Base-by-base conservation (phyloP, 2,888 invertebrate genomes). In the Gryllus longicercus region DNA sequence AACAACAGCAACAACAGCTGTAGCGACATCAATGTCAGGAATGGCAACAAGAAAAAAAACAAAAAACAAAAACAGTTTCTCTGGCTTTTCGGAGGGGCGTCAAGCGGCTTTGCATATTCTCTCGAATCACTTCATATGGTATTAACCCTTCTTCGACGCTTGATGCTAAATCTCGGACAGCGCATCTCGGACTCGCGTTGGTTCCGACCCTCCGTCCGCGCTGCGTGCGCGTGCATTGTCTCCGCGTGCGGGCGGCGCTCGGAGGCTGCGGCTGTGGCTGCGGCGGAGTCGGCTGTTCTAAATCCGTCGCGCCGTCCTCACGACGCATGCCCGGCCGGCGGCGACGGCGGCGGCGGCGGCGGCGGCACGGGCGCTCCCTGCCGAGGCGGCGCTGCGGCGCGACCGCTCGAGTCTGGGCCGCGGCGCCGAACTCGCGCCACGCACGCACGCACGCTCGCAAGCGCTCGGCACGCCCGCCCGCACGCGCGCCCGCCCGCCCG, bases 271-370 rank as follows among this genome's bases (percentile, higher is more conserved):
- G 63, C 21, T 21, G 63, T 16, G 63, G 63, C n/a, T 14, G 63
- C 63, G 63, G 63, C 63, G 63, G n/a, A 14, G 63, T 18, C 63
- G 63, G 63, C 63, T 63, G 63, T 63, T 63, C 63, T 63, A 63
- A 63, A 63, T 63, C 63, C 63, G 63, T 63, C 63, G 63, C 16
- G 63, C 63, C 16, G 63, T 14, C n/a, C 63, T 14, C 16, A 16
- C 63, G 63, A 63, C 63, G 63, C 63, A 63, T 63, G 63, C 63
- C 63, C 63, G 63, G n/a, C n/a, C 63, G 14, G 18, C 63, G 51
- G 51, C 51, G 51, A 3, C 18, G 18, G 63, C 63, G 63, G 63
- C 63, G 63, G 63, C 18, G 63, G 63, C 63, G 63, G 63, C 18
- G n/a, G 11, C 63, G 63, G 63, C 63, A n/a, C 16, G 14, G 63